Evolutionary conservation across 2,888 invertebrate genomes (phyloP).

Genomic region (Drosophila paranaensis): DNA sequence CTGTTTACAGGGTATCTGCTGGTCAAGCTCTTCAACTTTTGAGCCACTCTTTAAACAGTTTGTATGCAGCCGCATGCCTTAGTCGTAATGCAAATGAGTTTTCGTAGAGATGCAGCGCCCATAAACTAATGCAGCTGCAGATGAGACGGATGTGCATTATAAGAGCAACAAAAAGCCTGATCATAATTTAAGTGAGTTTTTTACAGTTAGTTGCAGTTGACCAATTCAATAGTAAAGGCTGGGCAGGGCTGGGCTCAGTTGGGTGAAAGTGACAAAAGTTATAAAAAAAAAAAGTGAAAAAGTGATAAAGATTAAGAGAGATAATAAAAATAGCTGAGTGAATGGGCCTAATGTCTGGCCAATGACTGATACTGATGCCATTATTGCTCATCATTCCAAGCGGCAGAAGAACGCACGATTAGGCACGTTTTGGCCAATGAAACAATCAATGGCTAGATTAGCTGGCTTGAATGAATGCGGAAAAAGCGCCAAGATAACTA

Average conservation of each 20-base stretch:
- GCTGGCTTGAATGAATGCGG: constrained; percentile 62
- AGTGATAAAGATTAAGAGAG: constrained; percentile 8
- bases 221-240: constrained; percentile 32
- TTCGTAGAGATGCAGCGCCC: constrained; percentile 23
- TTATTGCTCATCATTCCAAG: constrained; percentile 14
- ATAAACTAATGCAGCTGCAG: constrained; percentile 20
- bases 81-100: constrained; percentile 33
- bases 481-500: constrained; percentile 39
- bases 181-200: constrained; percentile 51
- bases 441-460: constrained; percentile 35
- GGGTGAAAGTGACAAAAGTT: constrained; percentile 51
- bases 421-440: constrained; percentile 39
- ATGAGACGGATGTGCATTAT: constrained; percentile 52
- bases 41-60: neutral
- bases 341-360: constrained; percentile 20
- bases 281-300: neutral
- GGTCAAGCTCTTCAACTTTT: neutral
- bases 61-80: constrained; percentile 14
- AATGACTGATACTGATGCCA: constrained; percentile 32
- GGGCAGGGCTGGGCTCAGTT: constrained; percentile 8
- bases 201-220: constrained; percentile 51
- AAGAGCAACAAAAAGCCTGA: constrained; percentile 24
- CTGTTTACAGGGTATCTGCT: neutral
- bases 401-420: constrained; percentile 35
- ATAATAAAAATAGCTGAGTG: neutral